phyloP scores from a whole-genome alignment of 2,113 vertebrate genomes.

The Heloderma charlesbogerti region DNA sequence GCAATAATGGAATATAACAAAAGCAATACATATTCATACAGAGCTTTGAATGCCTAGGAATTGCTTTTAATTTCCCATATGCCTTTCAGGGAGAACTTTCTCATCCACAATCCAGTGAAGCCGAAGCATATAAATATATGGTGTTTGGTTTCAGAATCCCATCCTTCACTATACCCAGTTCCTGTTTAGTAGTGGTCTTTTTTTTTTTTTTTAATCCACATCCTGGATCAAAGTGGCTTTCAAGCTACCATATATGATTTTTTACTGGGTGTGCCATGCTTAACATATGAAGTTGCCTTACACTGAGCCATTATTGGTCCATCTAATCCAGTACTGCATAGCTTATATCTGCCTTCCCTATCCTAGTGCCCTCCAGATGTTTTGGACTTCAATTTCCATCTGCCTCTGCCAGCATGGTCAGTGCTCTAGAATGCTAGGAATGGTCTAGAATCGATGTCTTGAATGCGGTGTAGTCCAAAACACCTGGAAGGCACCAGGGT shows the following conservation, averaged over 20 bases:
- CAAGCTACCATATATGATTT: neutral
- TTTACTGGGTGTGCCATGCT: neutral
- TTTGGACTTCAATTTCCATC: neutral
- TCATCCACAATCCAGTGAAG: neutral
- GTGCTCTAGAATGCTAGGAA: neutral
- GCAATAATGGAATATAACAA: neutral
- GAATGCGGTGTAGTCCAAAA: neutral
- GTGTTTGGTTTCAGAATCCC: neutral
- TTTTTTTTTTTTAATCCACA: too few relatives aligned
- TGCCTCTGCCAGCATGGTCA: neutral
- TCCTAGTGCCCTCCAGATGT: neutral
- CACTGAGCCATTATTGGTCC: neutral
- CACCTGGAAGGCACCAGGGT: neutral
- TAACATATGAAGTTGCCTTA: neutral
- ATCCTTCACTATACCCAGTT: neutral
- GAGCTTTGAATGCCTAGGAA: neutral
- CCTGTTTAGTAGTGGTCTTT: neutral
- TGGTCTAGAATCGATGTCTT: too few relatives aligned
- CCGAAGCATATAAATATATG: neutral
- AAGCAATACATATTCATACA: slow-evolving; percentile 21
- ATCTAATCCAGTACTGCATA: neutral
- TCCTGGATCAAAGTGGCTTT: neutral
- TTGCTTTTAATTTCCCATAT: neutral
- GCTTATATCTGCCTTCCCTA: neutral
- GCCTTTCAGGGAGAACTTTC: neutral